These are phyloP conservation scores for Sycobia sp. DNA, from an alignment of 1,140 invertebrate species.

Conservation along the genomic window DNA sequence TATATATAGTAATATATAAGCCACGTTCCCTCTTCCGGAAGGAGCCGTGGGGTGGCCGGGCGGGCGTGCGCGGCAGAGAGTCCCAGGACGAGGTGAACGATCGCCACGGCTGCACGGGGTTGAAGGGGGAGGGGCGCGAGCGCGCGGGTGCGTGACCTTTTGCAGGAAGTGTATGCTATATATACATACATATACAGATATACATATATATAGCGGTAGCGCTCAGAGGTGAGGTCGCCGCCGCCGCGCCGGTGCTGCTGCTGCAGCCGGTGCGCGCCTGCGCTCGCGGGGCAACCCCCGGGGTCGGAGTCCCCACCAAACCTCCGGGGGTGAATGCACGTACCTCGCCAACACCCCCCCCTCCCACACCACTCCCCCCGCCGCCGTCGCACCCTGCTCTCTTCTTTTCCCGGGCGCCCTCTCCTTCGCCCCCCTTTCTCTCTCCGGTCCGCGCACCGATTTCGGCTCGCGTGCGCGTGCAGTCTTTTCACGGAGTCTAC, in stretches of 20 bases:
- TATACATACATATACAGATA: too few relatives aligned
- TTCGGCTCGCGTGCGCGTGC: too few relatives aligned
- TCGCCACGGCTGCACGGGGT: neutral
- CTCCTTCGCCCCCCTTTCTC: neutral
- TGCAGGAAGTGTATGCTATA: constrained; percentile 29
- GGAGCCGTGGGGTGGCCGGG: neutral
- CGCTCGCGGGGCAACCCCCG: neutral
- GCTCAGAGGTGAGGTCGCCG: too few relatives aligned
- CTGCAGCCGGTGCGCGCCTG: constrained; percentile 30
- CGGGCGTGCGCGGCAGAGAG: constrained; percentile 2
- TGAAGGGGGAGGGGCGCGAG: neutral
- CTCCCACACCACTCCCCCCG: constrained; percentile 5
- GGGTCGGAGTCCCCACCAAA: constrained; percentile 27
- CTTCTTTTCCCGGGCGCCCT: neutral
- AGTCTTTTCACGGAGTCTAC: too few relatives aligned
- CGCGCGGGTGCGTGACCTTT: constrained; percentile 33
- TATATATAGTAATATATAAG: too few relatives aligned
- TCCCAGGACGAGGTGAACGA: constrained; percentile 25
- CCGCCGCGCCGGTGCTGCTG: constrained; percentile 44
- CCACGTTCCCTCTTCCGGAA: neutral
- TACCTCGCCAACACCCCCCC: neutral
- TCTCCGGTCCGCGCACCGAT: neutral
- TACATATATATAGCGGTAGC: constrained; percentile 1
- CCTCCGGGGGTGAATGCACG: constrained; percentile 30
- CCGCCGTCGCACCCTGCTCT: neutral